Percentiles rank a stretch among this genome's conserved stretches.
These are phyloP conservation scores for Xestobium rufovillosum DNA, from an alignment of 2,888 invertebrate genomes.

Conservation along the genomic window DNA sequence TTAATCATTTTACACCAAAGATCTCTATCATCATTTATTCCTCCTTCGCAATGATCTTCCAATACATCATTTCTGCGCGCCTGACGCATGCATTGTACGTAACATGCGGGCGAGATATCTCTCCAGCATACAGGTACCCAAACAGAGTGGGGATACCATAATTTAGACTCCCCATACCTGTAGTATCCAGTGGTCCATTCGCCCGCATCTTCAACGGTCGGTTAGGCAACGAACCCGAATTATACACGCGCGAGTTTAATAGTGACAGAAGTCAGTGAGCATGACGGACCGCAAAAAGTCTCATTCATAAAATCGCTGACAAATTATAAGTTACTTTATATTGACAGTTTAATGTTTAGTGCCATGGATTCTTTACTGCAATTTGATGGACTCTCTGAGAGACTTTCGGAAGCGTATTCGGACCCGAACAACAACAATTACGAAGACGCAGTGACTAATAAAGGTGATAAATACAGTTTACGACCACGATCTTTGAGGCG, in stretches of 20 bases:
- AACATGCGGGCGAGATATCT: conserved; percentile 34
- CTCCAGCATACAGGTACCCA: conserved; percentile 23
- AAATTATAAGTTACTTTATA: too few relatives aligned
- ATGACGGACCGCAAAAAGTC: too few relatives aligned
- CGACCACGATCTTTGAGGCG: conserved; percentile 57
- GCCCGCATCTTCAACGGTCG: too few relatives aligned
- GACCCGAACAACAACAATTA: conserved; percentile 43
- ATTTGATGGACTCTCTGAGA: conserved; percentile 20
- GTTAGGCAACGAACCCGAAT: conserved; percentile 18
- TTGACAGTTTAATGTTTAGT: too few relatives aligned
- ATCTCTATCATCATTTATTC: conserved; percentile 37
- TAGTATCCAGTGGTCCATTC: too few relatives aligned
- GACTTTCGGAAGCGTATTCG: conserved; percentile 25
- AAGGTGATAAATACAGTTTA: conserved; percentile 58
- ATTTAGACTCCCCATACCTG: too few relatives aligned
- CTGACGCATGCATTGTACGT: conserved; percentile 31
- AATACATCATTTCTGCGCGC: conserved; percentile 37
- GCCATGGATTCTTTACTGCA: conserved; percentile 33
- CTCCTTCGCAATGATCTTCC: conserved; percentile 34
- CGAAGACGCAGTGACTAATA: conserved; percentile 30
- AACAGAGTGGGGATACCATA: too few relatives aligned
- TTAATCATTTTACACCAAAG: conserved; percentile 33
- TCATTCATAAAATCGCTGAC: too few relatives aligned
- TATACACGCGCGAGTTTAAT: too few relatives aligned
- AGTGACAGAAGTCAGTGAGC: too few relatives aligned